Evolutionary conservation across 2,888 invertebrate genomes (phyloP), one percentile per base, ranked within the genome.

Genomic region (Tetheella fluctuosa): DNA sequence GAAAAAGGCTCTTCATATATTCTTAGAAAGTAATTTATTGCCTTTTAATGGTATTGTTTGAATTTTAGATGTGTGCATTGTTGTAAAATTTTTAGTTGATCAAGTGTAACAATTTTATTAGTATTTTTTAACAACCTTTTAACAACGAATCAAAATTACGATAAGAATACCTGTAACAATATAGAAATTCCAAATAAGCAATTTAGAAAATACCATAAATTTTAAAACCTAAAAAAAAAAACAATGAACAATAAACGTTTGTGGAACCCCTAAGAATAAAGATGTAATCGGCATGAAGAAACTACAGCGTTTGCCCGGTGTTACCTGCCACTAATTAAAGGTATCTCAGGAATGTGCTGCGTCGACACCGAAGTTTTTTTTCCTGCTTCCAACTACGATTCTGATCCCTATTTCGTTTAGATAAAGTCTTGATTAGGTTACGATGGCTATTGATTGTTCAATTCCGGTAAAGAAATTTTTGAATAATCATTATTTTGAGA

Each of bases 291-390:
- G 63, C 64, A 63, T 52, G 60, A 62, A 30, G 8, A 60, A 56
- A 52, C 61, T 48, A 52, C 39, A 55, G 53, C 62, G 59, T 59
- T 13, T 54, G 57, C 62, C 55, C 62, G 61, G 61, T 64, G 60
- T 76, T 83, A 83, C 81, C 84, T 81, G 83, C 74, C 67, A 74
- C 69, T 82, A 83, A 85, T 84, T 83, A 80, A 80, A 82, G 76
- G 79, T 69, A 82, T 84, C 77, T 75, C 62, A 65, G 77, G 85
- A 87, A 87, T 87, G 85, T 75, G 86, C 83, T 79, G 76, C 73
- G 79, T 81, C 77, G 77, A 13, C 23, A 56, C 62, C 48, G 67
- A 70, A 71, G 76, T 79, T 77, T 73, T 68, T 71, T 59, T 59
- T 59, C 60, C 61, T 64, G 52, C 63, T 60, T 67, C 64, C 64